These are phyloP conservation scores for Pyrrhura leucotis DNA, from an alignment of 2,797 vertebrate genomes.

Conservation along the genomic window DNA sequence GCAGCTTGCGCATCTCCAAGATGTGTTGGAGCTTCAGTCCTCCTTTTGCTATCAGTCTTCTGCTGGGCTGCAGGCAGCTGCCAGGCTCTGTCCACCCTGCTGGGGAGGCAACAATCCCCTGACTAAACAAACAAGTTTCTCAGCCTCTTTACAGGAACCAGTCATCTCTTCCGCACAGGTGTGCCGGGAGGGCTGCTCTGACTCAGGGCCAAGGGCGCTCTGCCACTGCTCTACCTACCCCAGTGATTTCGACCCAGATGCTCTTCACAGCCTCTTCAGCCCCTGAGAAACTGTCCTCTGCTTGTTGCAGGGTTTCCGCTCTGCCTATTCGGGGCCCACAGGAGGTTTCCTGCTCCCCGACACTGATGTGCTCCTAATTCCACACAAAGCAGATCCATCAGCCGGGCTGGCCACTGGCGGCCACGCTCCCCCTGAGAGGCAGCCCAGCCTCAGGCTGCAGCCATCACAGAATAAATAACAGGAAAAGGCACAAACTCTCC, in stretches of 20 bases:
- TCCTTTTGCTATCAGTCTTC: not conserved
- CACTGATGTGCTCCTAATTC: not conserved
- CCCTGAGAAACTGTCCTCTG: not conserved
- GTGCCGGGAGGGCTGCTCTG: not conserved
- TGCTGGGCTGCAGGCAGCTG: not conserved
- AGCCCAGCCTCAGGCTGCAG: not conserved
- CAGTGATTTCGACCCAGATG: not conserved
- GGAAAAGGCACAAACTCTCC: not conserved
- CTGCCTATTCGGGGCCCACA: not conserved
- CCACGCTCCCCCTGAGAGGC: not conserved
- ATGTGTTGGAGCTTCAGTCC: not conserved
- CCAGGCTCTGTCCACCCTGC: not conserved
- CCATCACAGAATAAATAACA: not conserved
- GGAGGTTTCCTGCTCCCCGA: rapidly evolving
- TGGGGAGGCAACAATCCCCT: not conserved
- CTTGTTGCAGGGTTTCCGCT: not conserved
- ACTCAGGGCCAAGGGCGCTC: not conserved
- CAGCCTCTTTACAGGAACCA: not conserved
- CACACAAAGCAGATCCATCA: not conserved
- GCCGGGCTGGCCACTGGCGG: not conserved
- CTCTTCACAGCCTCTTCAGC: not conserved
- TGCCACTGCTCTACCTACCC: not conserved
- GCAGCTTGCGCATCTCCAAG: not conserved
- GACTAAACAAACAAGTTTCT: not conserved
- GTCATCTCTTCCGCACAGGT: constrained; percentile 15